Evolutionary conservation across 2,888 invertebrate species (phyloP).

Genomic region (Dolomedes plantarius): DNA sequence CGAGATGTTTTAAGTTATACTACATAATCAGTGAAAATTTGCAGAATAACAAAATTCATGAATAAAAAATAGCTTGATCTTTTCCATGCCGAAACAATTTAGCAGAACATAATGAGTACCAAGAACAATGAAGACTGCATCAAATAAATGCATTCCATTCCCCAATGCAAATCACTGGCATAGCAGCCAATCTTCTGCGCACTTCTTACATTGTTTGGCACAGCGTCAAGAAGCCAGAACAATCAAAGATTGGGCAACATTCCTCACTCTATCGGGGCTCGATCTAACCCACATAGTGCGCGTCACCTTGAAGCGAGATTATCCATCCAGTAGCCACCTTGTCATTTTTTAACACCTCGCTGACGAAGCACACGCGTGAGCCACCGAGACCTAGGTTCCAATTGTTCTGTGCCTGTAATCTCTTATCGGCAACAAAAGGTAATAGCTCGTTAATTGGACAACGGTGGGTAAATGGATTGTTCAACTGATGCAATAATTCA

Average conservation of each 20-base stretch:
- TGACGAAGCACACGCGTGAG: slow-evolving; percentile 31
- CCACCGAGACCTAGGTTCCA: slow-evolving; percentile 28
- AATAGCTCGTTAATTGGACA: slow-evolving; percentile 67
- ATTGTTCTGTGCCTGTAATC: slow-evolving; percentile 56
- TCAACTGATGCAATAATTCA: slow-evolving; percentile 45
- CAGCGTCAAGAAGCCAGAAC: neutral
- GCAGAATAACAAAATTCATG: no score
- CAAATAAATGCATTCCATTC: no score
- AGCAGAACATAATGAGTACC: no score
- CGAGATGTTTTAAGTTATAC: no score
- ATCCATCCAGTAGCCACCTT: slow-evolving; percentile 22
- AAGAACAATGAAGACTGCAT: no score
- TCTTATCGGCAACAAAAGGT: slow-evolving; percentile 42
- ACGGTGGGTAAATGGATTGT: slow-evolving; percentile 48
- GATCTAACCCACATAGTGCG: slow-evolving; percentile 55
- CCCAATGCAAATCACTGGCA: no score
- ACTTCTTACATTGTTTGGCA: slow-evolving; percentile 4
- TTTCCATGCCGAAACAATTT: no score
- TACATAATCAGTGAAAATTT: no score
- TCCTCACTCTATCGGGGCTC: slow-evolving; percentile 21
- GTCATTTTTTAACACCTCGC: slow-evolving; percentile 54
- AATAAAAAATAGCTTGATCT: no score
- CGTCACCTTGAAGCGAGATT: slow-evolving; percentile 47
- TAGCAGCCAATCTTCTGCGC: neutral
- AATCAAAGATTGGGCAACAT: slow-evolving; percentile 4